A percentile compares a stretch with the other conserved stretches of the same genome.
Conservation (phyloP, 2,113 vertebrate species). For the Myrmophylax atrothorax region DNA sequence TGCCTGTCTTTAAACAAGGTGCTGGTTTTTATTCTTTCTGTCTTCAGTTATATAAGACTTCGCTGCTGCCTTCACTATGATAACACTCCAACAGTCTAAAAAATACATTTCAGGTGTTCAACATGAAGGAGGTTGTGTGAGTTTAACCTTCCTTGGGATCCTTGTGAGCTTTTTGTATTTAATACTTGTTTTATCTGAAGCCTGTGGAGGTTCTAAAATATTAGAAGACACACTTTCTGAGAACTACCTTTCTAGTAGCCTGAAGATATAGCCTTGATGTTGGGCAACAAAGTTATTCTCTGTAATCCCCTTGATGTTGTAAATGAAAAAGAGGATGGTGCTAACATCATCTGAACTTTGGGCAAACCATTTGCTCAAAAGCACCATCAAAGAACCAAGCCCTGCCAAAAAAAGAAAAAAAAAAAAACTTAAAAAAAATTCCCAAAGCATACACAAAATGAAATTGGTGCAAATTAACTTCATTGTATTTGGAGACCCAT, state of each 20-base stretch:
- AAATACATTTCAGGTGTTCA: conserved; percentile 81
- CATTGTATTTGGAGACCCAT: conserved; percentile 72
- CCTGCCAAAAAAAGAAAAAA: conserved; percentile 61
- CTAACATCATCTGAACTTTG: conserved; percentile 83
- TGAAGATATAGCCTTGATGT: conserved; percentile 86
- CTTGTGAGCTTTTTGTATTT: conserved; percentile 83
- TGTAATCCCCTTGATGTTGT: conserved; percentile 85
- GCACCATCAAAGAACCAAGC: conserved; percentile 78
- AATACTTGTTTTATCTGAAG: conserved; percentile 86
- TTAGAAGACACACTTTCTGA: conserved; percentile 87
- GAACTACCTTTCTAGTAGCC: conserved; percentile 84
- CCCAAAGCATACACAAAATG: conserved; percentile 74
- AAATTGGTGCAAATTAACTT: conserved; percentile 81
- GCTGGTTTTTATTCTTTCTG: conserved; percentile 66
- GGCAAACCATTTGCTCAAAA: conserved; percentile 84
- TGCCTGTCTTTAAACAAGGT: conserved; percentile 57
- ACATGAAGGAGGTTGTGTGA: conserved; percentile 83
- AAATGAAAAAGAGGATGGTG: conserved; percentile 83
- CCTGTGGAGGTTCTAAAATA: conserved; percentile 86
- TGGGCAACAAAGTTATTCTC: conserved; percentile 85
- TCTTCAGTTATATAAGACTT: conserved; percentile 80
- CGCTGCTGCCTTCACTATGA: conserved; percentile 74
- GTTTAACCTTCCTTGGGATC: conserved; percentile 83
- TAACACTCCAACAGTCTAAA: conserved; percentile 74
- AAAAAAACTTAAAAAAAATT: not conserved